Evolutionary conservation across 2,888 invertebrate genomes (phyloP), one percentile per base, ranked within the genome.

Genomic region (Thecocarcelia acutangulata): DNA sequence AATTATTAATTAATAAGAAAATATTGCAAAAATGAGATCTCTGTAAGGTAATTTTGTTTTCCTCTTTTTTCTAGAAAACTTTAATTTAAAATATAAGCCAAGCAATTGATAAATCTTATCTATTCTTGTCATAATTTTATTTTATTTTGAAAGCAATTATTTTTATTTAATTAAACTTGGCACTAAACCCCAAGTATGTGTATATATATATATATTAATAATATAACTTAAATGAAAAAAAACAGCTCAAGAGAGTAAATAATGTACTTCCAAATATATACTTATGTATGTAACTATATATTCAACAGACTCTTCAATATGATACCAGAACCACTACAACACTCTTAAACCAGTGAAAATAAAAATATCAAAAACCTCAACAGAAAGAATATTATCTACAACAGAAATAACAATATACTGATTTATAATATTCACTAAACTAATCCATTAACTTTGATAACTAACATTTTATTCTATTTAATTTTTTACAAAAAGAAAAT

Each of bases 401-500:
- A 72, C 59, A 68, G 61, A 76, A 59, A 50, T 52, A 40, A 48
- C 44, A 48, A 63, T 61, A 74, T 56, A 75, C 40, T 50, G 69
- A 78, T 66, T 82, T 70, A 77, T 56, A 70, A 42, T 46, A 56
- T 63, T 72, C 33, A 72, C 70, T 72, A 73, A 66, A 54, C 19
- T 59, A 66, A 79, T 79, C 78, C 78, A 79, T 79, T 33, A 66
- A 66, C 78, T 54, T 73, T 79, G 78, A 79, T 79, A 79, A 79
- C 78, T 79, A 61, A 79, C 78, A 79, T 79, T 79, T 79, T 79
- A 24, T 69, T 70, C 73, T 83, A 40, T 89, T 73, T 73, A 73
- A 66, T 72, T 73, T 73, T 73, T 73, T 73, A 40, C 59, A 52
- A 59, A 66, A 82, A 99, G 99, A 99, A 99, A 97, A 98, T 99